Percentiles rank a stretch among this genome's conserved stretches.
phyloP scores from a whole-genome alignment of 1,140 invertebrate genomes.

The Calosoma granatense region DNA sequence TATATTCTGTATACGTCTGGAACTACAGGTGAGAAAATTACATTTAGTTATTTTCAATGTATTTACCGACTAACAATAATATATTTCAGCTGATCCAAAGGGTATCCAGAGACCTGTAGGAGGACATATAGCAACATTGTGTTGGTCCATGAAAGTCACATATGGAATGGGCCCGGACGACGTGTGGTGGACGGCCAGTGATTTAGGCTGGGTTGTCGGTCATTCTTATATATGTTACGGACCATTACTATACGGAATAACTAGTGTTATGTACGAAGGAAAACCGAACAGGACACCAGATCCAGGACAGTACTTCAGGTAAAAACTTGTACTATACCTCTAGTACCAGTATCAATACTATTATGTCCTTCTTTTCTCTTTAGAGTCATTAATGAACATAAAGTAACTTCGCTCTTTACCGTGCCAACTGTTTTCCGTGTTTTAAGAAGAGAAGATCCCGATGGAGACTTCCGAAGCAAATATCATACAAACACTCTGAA shows the following conservation, averaged over 20 bases:
- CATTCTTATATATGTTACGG: conserved; percentile 91
- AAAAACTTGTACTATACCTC: conserved; percentile 8
- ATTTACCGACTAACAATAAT: too few species aligned
- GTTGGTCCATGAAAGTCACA: conserved; percentile 74
- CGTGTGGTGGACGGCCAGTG: conserved; percentile 80
- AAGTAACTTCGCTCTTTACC: conserved; percentile 74
- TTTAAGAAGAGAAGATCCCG: conserved; percentile 65
- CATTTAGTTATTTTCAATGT: conserved; percentile 16
- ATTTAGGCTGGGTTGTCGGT: conserved; percentile 87
- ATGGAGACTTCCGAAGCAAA: conserved; percentile 50
- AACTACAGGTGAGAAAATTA: conserved; percentile 52
- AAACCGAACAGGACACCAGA: conserved; percentile 90
- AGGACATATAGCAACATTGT: conserved; percentile 72
- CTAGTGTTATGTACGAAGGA: conserved; percentile 86
- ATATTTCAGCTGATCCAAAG: conserved; percentile 59
- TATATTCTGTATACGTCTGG: conserved; percentile 93
- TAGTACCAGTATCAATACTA: conserved; percentile 7
- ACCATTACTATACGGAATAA: conserved; percentile 70
- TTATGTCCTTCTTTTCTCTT: conserved; percentile 17
- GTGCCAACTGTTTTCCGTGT: conserved; percentile 85
- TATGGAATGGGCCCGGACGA: conserved; percentile 73
- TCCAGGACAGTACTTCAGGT: conserved; percentile 81
- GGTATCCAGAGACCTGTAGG: conserved; percentile 77
- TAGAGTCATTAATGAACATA: conserved; percentile 78
- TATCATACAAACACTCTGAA: conserved; percentile 65